phyloP scores from a whole-genome alignment of 2,888 invertebrate genomes.

The Tachina fera region DNA sequence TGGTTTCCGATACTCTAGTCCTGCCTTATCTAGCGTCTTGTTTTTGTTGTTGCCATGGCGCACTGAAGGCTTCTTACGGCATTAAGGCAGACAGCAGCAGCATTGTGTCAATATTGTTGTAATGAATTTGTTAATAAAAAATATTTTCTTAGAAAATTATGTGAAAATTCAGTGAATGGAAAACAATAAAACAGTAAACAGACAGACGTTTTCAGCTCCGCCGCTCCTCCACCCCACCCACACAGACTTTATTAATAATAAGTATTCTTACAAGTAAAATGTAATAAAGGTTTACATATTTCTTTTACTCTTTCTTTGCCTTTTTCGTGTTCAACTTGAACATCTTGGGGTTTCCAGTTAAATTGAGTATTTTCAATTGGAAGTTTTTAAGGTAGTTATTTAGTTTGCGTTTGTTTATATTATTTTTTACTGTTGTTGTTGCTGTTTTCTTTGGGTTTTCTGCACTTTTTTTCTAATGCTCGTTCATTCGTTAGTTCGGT shows the following conservation, averaged over 20 bases:
- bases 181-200: conserved; percentile 64
- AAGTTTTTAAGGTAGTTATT: conserved; percentile 54
- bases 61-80: conserved; percentile 9
- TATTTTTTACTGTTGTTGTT: neutral
- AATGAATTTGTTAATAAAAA: conserved; percentile 72
- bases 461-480: neutral
- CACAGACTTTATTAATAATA: conserved; percentile 16
- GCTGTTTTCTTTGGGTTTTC: no score
- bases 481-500: conserved; percentile 1
- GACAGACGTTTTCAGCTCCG: conserved; percentile 16
- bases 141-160: conserved; percentile 72
- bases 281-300: conserved; percentile 62
- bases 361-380: conserved; percentile 62
- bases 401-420: conserved; percentile 32
- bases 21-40: conserved; percentile 8
- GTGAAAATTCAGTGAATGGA: conserved; percentile 71
- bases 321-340: neutral
- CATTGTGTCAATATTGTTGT: conserved; percentile 71
- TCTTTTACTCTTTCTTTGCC: conserved; percentile 15
- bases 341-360: conserved; percentile 52
- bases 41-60: conserved; percentile 60
- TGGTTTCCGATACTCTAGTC: conserved; percentile 64
- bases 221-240: neutral
- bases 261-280: conserved; percentile 28
- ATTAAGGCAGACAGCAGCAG: neutral